Conservation (phyloP, 2,888 invertebrate genomes). For the Mythimna lalbum region DNA sequence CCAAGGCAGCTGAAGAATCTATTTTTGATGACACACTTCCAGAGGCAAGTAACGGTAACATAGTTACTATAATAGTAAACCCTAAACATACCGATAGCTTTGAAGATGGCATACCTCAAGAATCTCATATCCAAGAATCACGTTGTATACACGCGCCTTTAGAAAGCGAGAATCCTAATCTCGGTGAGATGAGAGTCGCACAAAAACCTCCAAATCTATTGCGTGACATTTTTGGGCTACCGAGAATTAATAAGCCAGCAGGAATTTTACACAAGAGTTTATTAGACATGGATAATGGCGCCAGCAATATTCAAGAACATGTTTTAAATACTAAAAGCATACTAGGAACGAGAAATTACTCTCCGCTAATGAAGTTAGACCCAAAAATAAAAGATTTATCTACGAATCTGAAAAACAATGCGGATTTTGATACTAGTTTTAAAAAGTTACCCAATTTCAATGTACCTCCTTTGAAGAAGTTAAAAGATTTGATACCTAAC, state of each 20-base stretch:
- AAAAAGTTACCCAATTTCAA: conserved; percentile 34
- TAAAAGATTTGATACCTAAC: conserved; percentile 36
- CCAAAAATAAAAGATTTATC: conserved; percentile 21
- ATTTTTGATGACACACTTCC: conserved; percentile 65
- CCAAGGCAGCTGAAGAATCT: conserved; percentile 60
- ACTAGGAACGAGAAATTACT: background rate
- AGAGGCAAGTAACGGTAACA: conserved; percentile 71
- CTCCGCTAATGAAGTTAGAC: conserved; percentile 28
- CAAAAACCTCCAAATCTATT: conserved; percentile 63
- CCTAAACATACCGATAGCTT: conserved; percentile 64
- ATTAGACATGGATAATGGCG: conserved; percentile 75
- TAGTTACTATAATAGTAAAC: conserved; percentile 78
- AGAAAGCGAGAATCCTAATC: conserved; percentile 53
- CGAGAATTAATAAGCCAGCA: conserved; percentile 58
- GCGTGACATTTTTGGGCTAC: conserved; percentile 66
- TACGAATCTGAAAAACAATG: conserved; percentile 40
- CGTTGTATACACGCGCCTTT: conserved; percentile 71
- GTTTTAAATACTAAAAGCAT: conserved; percentile 45
- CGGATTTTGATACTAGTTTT: conserved; percentile 21
- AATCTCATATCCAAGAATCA: conserved; percentile 76
- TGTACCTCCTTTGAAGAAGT: conserved; percentile 18
- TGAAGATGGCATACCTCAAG: conserved; percentile 72
- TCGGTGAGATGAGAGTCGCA: conserved; percentile 38
- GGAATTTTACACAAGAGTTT: conserved; percentile 61
- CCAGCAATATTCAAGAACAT: conserved; percentile 75